Percentiles rank a stretch among this genome's conserved stretches.
phyloP scores from a whole-genome alignment of 1,140 invertebrate genomes.

The Bombus cullumanus region DNA sequence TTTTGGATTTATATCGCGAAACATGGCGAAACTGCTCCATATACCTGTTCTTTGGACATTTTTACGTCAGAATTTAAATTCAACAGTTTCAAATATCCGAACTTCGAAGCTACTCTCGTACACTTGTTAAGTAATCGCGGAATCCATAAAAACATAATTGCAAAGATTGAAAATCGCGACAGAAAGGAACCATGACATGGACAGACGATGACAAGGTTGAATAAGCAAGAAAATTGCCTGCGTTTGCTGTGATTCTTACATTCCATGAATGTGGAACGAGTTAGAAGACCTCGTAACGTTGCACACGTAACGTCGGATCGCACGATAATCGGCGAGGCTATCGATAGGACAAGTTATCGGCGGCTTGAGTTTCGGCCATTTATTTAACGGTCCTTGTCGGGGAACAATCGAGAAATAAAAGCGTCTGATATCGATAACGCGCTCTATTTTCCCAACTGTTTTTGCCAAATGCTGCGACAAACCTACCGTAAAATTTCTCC shows the following conservation, averaged over 20 bases:
- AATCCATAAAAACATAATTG: not conserved
- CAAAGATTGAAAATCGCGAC: not conserved
- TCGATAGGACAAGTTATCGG: constrained; percentile 4
- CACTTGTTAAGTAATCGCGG: not conserved
- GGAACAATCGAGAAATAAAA: not conserved
- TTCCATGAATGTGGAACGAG: constrained; percentile 3
- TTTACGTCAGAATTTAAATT: not conserved
- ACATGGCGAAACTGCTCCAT: too few relatives aligned
- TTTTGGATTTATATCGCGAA: too few relatives aligned
- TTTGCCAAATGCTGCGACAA: constrained; percentile 7
- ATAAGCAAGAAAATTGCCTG: not conserved
- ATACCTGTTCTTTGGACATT: too few relatives aligned
- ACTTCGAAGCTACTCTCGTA: not conserved
- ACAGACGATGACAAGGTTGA: not conserved
- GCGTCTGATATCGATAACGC: not conserved
- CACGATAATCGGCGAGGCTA: constrained; percentile 6
- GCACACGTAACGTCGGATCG: not conserved
- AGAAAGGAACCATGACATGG: rapidly evolving
- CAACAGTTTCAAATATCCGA: not conserved
- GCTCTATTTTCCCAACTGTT: not conserved
- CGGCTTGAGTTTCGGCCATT: not conserved
- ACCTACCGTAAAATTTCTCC: constrained; percentile 46
- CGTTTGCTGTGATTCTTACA: not conserved
- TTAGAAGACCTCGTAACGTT: not conserved
- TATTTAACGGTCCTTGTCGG: constrained; percentile 1